Evolutionary conservation across 1,140 invertebrate genomes (phyloP), one percentile per base, ranked within the genome.

Genomic region (Drosophila funebris): DNA sequence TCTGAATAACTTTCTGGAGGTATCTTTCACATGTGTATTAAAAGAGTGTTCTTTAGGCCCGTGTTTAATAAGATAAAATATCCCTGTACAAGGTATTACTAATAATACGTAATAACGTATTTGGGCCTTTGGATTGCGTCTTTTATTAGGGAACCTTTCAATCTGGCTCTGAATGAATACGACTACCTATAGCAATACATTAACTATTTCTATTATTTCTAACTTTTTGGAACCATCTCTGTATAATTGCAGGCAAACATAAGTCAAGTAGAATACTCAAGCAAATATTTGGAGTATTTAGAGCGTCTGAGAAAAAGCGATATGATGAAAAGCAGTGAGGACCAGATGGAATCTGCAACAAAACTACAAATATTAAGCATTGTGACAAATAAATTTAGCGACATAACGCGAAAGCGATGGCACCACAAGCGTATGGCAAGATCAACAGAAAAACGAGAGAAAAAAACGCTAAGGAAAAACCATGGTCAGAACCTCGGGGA

Each of bases 281-380:
- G 54, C 7, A 91, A 91, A 81, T 91, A 91, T 50, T 43, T 79
- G 11, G 73, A 91, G 74, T 91, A 91, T 50, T 67, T 91, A 31
- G 54, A 58, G 4, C 78, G 80, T 4, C 44, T 90, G 4, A 76
- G 31, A 27, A 71, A 16, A 22, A 63, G 66, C 5, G 53, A 78
- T 0, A 27, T 36, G 18, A 48, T 46, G 13, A 4, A 43, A 33
- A 50, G 4, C 3, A 57, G 4, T 20, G 46, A 20, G 6, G 41
- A 50, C 1, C 64, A 29, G 1, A 27, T 14, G 8, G 27, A 69
- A 29, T 22, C 27, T 7, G 3, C 33, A 6, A 22, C 39, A 13
- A 72, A 64, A 8, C 44, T 89, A 14, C 70, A 77, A 24, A 56
- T 90, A 4, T 62, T 89, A 9, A 89, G 75, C 31, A 89, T 90